Conservation (phyloP, 2,888 invertebrate genomes). For the Hartigia nigra region DNA sequence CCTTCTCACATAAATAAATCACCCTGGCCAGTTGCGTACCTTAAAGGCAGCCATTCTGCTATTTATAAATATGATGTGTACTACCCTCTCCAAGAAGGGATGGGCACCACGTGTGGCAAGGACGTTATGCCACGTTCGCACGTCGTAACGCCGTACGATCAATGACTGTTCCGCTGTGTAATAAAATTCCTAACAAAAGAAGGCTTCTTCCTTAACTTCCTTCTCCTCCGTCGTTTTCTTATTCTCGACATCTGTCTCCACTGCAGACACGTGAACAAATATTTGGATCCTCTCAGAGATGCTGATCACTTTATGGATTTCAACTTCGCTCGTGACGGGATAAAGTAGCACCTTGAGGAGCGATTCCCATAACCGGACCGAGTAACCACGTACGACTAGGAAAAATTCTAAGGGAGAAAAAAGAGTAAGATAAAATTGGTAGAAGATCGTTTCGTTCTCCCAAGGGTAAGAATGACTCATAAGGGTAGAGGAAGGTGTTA, state of each 20-base stretch:
- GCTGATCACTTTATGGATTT: neutral
- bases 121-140: conserved; percentile 41
- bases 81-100: neutral
- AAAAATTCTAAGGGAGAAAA: neutral
- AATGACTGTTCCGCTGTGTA: conserved; percentile 25
- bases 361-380: neutral
- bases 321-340: neutral
- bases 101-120: conserved; percentile 34
- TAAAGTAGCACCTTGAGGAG: neutral
- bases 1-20: neutral
- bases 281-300: neutral
- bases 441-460: neutral
- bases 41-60: neutral
- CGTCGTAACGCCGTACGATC: conserved; percentile 41
- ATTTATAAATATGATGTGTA: neutral
- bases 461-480: neutral
- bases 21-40: neutral
- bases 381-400: neutral
- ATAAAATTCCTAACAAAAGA: conserved; percentile 17
- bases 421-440: neutral
- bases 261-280: neutral
- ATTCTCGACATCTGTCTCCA: neutral
- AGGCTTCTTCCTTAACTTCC: neutral
- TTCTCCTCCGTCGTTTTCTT: neutral
- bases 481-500: neutral